phyloP scores from a whole-genome alignment of 2,113 vertebrate species.

The Piprites chloris region DNA sequence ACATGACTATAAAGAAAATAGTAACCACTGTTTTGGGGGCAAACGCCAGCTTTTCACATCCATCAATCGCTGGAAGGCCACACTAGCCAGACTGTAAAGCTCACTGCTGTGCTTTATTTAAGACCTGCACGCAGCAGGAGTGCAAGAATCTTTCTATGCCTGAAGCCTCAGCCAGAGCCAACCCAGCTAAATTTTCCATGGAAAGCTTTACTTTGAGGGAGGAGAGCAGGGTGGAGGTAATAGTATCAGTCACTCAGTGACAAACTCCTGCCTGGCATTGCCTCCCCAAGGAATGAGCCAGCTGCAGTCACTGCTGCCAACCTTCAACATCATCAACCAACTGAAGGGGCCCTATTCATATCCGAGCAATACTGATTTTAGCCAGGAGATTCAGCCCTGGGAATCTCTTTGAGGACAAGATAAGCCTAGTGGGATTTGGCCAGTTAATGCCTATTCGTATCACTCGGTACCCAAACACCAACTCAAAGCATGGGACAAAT shows the following conservation, averaged over 20 bases:
- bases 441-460: background rate
- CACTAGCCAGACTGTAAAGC: background rate
- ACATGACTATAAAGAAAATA: background rate
- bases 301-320: background rate
- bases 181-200: background rate
- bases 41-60: background rate
- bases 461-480: background rate
- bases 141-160: background rate
- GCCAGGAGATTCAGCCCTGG: background rate
- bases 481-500: background rate
- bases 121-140: background rate
- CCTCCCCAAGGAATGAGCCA: background rate
- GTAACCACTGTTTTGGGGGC: background rate
- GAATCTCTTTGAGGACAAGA: background rate
- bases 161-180: background rate
- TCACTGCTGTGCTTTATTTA: background rate
- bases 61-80: background rate
- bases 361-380: background rate
- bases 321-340: background rate
- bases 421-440: background rate
- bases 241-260: background rate
- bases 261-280: constrained; percentile 18
- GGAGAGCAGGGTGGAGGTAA: background rate
- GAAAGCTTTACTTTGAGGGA: background rate
- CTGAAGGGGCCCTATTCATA: background rate